Evolutionary conservation across 30 jellyfish, hydroid and myxozoan genomes (phyloP), one percentile per base, ranked within the genome.

Genomic region (Nemopilema nomurai): DNA sequence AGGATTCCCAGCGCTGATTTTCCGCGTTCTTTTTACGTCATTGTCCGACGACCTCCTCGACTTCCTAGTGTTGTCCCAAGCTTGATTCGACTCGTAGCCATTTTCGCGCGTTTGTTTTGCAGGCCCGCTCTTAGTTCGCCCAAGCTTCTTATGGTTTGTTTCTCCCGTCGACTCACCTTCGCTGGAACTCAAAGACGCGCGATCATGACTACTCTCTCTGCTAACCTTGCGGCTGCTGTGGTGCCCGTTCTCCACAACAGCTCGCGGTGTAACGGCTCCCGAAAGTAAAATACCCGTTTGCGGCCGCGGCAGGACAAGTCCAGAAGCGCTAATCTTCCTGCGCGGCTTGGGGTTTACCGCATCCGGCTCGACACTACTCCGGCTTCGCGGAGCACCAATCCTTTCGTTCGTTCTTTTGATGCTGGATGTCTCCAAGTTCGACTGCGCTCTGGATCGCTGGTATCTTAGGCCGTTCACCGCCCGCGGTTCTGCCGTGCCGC

Each of bases 401-500:
- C 64, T 33, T n/a, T 49, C 89, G 8, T 22, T 18, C 25, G 64
- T 7, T 0, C 28, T 51, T 23, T 30, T 23, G 1, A 32, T 23
- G 8, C 25, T 64, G n/a, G 29, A 29, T 0, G 80, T 79, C 26
- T 79, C 89, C 29, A 79, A 21, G 28, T 79, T 79, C 16, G 89
- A 79, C 26, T 16, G 29, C 25, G 89, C 69, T 26, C 89, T 41
- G 29, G 70, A 70, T 30, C 74, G 71, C 70, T 79, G 74, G n/a
- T n/a, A n/a, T n/a, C n/a, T n/a, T n/a, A n/a, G n/a, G 31, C 71
- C 0, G 24, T 28, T 18, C 4, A 65, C 6, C 0, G 25, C 57
- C 1, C 49, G 70, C 41, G 23, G 53, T 1, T 66, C 19, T 28
- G 80, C 25, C 33, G 23, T 69, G 0, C 25, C 16, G 27, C 41